A percentile compares a stretch with the other conserved stretches of the same genome.
Conservation (phyloP, 2,888 invertebrate species). For the Agriotes lineatus region DNA sequence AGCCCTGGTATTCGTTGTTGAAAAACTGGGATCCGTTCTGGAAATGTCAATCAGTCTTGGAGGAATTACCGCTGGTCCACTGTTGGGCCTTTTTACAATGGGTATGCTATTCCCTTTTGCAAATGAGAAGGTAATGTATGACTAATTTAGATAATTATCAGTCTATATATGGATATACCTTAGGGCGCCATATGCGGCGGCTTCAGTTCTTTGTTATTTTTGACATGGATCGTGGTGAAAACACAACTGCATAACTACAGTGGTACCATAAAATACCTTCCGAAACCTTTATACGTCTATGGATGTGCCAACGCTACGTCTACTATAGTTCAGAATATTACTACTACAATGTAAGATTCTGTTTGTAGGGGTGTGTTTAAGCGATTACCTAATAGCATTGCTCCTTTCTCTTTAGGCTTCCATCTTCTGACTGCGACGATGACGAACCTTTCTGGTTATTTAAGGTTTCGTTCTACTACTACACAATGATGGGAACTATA, state of each 20-base stretch:
- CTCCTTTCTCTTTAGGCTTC: background rate
- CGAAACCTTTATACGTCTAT: conserved; percentile 51
- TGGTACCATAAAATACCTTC: conserved; percentile 48
- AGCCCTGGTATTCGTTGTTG: conserved; percentile 73
- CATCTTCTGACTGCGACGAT: background rate
- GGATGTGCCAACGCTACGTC: conserved; percentile 44
- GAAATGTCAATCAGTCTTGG: conserved; percentile 74
- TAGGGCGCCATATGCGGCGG: conserved; percentile 54
- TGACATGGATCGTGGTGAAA: conserved; percentile 45
- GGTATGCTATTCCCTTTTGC: conserved; percentile 76
- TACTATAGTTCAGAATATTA: background rate
- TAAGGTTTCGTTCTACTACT: conserved; percentile 55
- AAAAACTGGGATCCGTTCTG: conserved; percentile 75
- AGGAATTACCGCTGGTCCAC: conserved; percentile 75
- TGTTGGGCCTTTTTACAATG: conserved; percentile 75
- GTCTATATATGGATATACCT: conserved; percentile 28
- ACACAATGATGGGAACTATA: conserved; percentile 39
- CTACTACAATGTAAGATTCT: background rate
- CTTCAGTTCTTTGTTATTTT: conserved; percentile 38
- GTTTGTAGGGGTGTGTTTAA: too few relatives aligned
- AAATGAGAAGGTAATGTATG: conserved; percentile 11
- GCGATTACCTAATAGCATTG: background rate
- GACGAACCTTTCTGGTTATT: conserved; percentile 47
- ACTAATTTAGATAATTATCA: background rate
- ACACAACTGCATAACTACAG: conserved; percentile 50